Conservation (phyloP, 1,140 invertebrate genomes). For the Drosophila nigromelanica region DNA sequence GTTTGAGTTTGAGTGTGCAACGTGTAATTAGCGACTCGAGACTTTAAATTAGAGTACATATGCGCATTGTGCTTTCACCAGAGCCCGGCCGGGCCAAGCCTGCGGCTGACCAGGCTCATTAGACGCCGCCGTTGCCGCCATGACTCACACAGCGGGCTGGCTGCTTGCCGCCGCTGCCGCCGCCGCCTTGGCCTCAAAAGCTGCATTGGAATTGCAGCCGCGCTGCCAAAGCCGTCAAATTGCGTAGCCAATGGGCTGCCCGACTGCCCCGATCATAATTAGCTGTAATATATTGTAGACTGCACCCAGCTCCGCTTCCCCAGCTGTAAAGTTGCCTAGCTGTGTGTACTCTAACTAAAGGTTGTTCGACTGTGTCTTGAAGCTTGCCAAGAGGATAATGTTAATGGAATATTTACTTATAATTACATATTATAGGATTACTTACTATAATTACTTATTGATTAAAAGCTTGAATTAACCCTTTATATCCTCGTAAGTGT, state of each 20-base stretch:
- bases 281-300: slow-evolving; percentile 68
- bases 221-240: slow-evolving; percentile 59
- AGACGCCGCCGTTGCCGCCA: slow-evolving; percentile 43
- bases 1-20: slow-evolving; percentile 29
- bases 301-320: slow-evolving; percentile 16
- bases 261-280: slow-evolving; percentile 60
- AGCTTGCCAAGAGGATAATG: too few relatives aligned
- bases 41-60: slow-evolving; percentile 64
- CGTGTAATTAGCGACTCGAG: slow-evolving; percentile 70
- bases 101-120: slow-evolving; percentile 54
- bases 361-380: background rate
- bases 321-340: slow-evolving; percentile 5
- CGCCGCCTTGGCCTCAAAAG: slow-evolving; percentile 68
- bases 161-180: slow-evolving; percentile 39
- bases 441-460: too few relatives aligned
- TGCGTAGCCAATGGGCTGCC: slow-evolving; percentile 58
- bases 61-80: slow-evolving; percentile 65
- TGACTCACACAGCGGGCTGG: slow-evolving; percentile 64
- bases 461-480: too few relatives aligned
- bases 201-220: slow-evolving; percentile 48
- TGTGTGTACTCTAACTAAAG: slow-evolving; percentile 4
- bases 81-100: slow-evolving; percentile 33
- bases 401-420: too few relatives aligned
- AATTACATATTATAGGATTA: too few relatives aligned
- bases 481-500: background rate